Percentiles rank a stretch among this genome's conserved stretches.
phyloP scores from a whole-genome alignment of 2,113 vertebrate species.

The Antechinus stuartii region DNA sequence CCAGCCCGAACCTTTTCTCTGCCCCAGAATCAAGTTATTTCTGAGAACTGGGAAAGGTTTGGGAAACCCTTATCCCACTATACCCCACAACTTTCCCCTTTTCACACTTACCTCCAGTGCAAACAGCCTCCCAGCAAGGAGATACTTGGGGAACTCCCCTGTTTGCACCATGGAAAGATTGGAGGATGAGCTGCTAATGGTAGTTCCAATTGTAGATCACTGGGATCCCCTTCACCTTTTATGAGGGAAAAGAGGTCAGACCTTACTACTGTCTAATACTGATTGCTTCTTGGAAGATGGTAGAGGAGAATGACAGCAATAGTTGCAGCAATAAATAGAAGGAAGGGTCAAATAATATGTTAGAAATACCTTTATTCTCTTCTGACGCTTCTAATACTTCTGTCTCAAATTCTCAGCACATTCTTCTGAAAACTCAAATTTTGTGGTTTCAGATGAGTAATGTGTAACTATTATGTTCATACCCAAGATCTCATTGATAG shows the following conservation, averaged over 20 bases:
- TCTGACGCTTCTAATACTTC: slow-evolving; percentile 6
- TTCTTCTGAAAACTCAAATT: slow-evolving; percentile 51
- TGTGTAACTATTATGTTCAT: background rate
- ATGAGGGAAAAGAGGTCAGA: slow-evolving; percentile 54
- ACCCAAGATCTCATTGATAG: background rate
- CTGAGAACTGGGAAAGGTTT: slow-evolving; percentile 83
- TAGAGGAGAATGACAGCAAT: slow-evolving; percentile 42
- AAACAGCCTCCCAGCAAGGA: slow-evolving; percentile 82
- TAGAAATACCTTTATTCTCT: slow-evolving; percentile 44
- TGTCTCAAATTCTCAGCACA: slow-evolving; percentile 51
- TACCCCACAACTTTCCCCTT: slow-evolving; percentile 80
- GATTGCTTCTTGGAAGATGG: slow-evolving; percentile 59
- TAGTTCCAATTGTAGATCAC: slow-evolving; percentile 66
- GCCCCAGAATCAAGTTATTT: slow-evolving; percentile 83
- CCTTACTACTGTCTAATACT: slow-evolving; percentile 56
- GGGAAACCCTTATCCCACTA: slow-evolving; percentile 83
- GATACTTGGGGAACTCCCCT: slow-evolving; percentile 81
- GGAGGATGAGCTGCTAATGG: slow-evolving; percentile 59
- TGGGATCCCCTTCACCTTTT: slow-evolving; percentile 49
- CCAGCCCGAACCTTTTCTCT: slow-evolving; percentile 83
- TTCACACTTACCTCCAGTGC: slow-evolving; percentile 89
- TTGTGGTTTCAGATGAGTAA: slow-evolving; percentile 27
- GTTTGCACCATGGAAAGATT: slow-evolving; percentile 79
- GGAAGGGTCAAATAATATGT: slow-evolving; percentile 39
- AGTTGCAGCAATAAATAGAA: slow-evolving; percentile 51